These are phyloP conservation scores for Melanophora roralis DNA, from an alignment of 2,888 invertebrate genomes.

Conservation along the genomic window DNA sequence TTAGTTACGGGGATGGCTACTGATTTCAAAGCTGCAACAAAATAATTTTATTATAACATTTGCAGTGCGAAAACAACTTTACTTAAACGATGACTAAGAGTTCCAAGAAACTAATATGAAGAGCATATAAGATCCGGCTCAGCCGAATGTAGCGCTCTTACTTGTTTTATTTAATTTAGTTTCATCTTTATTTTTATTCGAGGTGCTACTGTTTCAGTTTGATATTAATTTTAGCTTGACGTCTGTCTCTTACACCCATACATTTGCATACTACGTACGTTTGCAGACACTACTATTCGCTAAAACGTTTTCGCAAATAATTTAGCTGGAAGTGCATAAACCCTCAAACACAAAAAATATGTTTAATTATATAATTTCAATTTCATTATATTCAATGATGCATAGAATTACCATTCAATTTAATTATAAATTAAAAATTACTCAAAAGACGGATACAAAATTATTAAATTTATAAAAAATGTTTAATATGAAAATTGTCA, in stretches of 20 bases:
- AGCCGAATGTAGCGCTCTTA: too few relatives aligned
- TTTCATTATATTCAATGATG: constrained; percentile 74
- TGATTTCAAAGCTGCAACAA: too few relatives aligned
- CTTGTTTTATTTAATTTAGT: too few relatives aligned
- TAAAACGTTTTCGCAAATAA: constrained; percentile 12
- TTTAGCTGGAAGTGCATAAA: constrained; percentile 29
- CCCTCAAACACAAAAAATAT: constrained; percentile 55
- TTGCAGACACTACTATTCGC: not conserved
- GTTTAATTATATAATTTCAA: constrained; percentile 62
- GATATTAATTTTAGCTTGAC: too few relatives aligned
- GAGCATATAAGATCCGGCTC: too few relatives aligned
- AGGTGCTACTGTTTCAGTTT: not conserved
- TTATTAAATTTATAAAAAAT: constrained; percentile 60
- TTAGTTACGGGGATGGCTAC: too few relatives aligned
- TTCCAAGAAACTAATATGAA: too few relatives aligned
- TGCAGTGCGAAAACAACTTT: too few relatives aligned
- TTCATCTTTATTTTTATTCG: not conserved
- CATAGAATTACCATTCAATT: constrained; percentile 77
- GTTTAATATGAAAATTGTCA: constrained; percentile 36
- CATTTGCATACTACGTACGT: not conserved
- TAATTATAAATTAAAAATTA: constrained; percentile 69
- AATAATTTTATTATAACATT: too few relatives aligned
- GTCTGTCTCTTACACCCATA: not conserved
- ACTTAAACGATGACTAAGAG: too few relatives aligned
- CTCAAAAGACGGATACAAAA: constrained; percentile 36